Evolutionary conservation across 2,888 invertebrate genomes (phyloP).

Genomic region (Sarcophaga caerulescens): DNA sequence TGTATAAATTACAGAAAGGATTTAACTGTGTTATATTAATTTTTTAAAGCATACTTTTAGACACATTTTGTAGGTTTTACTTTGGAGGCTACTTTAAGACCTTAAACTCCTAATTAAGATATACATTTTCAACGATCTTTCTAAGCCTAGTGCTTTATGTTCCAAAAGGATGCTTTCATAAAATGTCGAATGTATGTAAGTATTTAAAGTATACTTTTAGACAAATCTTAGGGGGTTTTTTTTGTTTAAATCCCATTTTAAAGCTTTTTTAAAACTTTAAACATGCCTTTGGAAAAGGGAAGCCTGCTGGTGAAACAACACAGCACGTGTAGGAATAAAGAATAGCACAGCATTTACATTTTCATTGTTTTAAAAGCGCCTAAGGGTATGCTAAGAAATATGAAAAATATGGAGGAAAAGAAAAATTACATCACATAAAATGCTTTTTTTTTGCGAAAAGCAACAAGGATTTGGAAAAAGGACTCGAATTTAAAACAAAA

Average conservation of each 20-base stretch:
- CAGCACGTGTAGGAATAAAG: neutral
- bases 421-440: slow-evolving; percentile 56
- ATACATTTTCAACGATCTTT: no score
- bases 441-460: slow-evolving; percentile 9
- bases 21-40: no score
- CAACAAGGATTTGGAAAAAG: slow-evolving; percentile 51
- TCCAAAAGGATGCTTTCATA: neutral
- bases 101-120: no score
- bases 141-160: no score
- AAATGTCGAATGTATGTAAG: neutral
- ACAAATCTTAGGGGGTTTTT: neutral
- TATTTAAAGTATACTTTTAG: neutral
- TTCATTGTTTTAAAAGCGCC: slow-evolving; percentile 35
- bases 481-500: slow-evolving; percentile 21
- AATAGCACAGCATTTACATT: neutral
- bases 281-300: neutral
- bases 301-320: neutral
- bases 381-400: slow-evolving; percentile 36
- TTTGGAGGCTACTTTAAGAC: no score
- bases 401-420: slow-evolving; percentile 14
- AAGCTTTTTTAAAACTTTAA: neutral
- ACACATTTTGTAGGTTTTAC: no score
- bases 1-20: no score
- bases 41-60: no score
- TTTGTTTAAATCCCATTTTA: neutral